Evolutionary conservation across 2,113 vertebrate genomes (phyloP).

Genomic region (Myanophis thanlyinensis): DNA sequence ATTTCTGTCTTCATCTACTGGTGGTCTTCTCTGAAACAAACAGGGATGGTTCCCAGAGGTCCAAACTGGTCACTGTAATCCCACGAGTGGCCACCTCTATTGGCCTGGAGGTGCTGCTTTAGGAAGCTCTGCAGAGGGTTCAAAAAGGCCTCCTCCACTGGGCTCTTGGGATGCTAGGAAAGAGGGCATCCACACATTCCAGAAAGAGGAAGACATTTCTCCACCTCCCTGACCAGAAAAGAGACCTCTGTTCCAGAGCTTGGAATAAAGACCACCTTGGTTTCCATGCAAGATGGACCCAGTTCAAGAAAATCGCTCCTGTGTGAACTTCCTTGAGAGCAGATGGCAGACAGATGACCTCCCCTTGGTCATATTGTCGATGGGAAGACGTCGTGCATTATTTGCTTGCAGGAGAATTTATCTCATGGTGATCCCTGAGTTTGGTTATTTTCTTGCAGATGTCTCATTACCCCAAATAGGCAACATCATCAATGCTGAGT

Average conservation of each 20-base stretch:
- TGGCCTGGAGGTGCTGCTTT: background rate
- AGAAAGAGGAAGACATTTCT: background rate
- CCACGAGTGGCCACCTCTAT: background rate
- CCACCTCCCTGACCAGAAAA: background rate
- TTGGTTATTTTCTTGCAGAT: background rate
- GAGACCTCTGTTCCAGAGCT: background rate
- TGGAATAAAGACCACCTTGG: background rate
- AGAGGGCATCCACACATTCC: background rate
- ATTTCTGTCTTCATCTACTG: background rate
- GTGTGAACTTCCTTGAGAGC: fast-evolving
- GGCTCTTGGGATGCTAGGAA: background rate
- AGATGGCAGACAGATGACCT: conserved; percentile 48
- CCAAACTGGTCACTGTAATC: too few relatives aligned
- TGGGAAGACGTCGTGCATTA: background rate
- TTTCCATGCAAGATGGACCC: background rate
- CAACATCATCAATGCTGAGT: background rate
- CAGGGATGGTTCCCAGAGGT: background rate
- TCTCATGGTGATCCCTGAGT: background rate
- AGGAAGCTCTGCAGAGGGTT: background rate
- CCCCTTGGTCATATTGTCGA: background rate
- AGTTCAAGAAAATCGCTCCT: background rate
- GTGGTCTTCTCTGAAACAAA: background rate
- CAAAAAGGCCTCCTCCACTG: background rate
- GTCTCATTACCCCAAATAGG: background rate
- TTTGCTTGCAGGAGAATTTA: background rate